phyloP scores from a whole-genome alignment of 2,797 vertebrate genomes.

The Garrulus glandarius region DNA sequence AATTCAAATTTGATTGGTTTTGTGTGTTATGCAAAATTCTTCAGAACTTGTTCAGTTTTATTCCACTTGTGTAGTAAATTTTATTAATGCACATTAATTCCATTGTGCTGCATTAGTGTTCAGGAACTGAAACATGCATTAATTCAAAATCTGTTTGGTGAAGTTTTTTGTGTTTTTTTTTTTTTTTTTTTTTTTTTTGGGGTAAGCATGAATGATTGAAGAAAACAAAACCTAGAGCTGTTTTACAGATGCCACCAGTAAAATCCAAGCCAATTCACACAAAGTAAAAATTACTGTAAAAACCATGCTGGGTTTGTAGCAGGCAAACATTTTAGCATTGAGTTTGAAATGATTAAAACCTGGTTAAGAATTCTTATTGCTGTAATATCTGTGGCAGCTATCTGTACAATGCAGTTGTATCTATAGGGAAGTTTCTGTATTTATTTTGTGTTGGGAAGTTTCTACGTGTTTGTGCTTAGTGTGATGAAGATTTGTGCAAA shows the following conservation, averaged over 20 bases:
- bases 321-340: background rate
- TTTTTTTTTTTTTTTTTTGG: no score
- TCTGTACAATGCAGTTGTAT: background rate
- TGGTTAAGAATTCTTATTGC: background rate
- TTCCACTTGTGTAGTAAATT: background rate
- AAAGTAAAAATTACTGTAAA: background rate
- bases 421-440: background rate
- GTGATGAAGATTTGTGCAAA: background rate
- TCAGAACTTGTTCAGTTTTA: background rate
- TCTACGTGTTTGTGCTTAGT: background rate
- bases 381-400: background rate
- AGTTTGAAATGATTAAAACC: background rate
- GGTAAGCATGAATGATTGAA: background rate
- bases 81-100: background rate
- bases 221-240: background rate
- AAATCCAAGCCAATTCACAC: background rate
- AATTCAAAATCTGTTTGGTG: background rate
- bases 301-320: fast-evolving
- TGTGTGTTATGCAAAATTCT: background rate
- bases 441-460: background rate
- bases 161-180: no score
- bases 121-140: background rate
- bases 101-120: background rate
- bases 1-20: background rate
- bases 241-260: background rate